phyloP scores from a whole-genome alignment of 2,888 invertebrate genomes.

The Meloe dianella region DNA sequence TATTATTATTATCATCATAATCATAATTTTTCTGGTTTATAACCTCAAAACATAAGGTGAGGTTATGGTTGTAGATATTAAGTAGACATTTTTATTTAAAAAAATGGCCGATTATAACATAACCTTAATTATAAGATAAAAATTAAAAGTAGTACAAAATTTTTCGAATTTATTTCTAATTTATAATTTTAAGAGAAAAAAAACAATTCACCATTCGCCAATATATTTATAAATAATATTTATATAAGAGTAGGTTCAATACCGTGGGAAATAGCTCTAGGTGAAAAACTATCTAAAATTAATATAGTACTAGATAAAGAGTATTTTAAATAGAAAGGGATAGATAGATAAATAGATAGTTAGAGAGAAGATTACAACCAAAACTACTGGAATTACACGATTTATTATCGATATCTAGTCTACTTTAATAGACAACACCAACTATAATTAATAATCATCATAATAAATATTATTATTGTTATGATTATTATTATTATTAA shows the following conservation, averaged over 20 bases:
- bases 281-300: conserved; percentile 11
- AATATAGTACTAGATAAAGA: background rate
- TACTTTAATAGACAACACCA: background rate
- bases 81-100: too few relatives aligned
- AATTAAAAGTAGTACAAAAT: conserved; percentile 4
- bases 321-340: background rate
- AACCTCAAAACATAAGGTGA: too few relatives aligned
- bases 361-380: background rate
- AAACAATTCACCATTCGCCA: conserved; percentile 3
- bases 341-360: too few relatives aligned
- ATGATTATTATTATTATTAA: background rate
- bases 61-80: too few relatives aligned
- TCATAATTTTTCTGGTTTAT: too few relatives aligned
- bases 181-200: background rate
- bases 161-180: background rate
- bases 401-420: background rate
- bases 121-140: too few relatives aligned
- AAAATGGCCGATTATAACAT: too few relatives aligned
- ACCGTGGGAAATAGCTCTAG: conserved; percentile 29
- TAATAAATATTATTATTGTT: too few relatives aligned
- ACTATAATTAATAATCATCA: background rate
- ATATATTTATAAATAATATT: conserved; percentile 2
- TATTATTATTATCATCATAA: background rate
- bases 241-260: conserved; percentile 19
- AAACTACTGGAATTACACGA: conserved; percentile 7